Evolutionary conservation across 2,113 vertebrate species (phyloP).

Genomic region (Tyrannus savana): DNA sequence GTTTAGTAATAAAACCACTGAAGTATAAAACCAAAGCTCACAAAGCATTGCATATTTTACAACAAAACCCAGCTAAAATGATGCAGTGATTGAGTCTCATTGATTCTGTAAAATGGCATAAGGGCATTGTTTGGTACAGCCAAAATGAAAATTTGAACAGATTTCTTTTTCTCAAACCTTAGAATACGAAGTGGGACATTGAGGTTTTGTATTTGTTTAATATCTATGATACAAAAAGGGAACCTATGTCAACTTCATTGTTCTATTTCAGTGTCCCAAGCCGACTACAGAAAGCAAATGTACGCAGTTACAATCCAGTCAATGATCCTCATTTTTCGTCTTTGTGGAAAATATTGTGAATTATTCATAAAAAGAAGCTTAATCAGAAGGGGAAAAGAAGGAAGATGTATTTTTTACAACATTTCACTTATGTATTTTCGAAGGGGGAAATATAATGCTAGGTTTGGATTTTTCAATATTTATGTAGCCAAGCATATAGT

Average conservation of each 20-base stretch:
- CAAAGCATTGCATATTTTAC: background rate
- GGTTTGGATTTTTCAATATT: background rate
- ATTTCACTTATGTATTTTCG: background rate
- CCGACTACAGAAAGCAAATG: conserved; percentile 24
- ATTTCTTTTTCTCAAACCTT: background rate
- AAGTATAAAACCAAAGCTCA: background rate
- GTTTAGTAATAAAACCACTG: background rate
- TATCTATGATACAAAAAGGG: background rate
- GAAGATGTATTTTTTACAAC: background rate
- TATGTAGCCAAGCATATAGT: background rate
- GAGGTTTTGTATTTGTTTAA: background rate
- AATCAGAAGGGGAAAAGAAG: background rate
- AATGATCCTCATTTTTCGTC: background rate
- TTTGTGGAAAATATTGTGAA: background rate
- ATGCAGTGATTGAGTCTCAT: background rate
- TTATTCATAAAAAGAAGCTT: conserved; percentile 12
- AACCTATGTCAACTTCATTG: background rate
- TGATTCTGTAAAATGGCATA: background rate
- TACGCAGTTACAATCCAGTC: background rate
- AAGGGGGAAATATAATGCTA: background rate
- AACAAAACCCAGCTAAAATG: background rate
- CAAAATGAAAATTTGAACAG: background rate
- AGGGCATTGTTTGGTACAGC: background rate
- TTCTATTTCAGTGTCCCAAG: background rate
- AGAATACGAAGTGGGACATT: background rate